phyloP scores from a whole-genome alignment of 2,113 vertebrate species.

The Hypocryptadius cinnamomeus region DNA sequence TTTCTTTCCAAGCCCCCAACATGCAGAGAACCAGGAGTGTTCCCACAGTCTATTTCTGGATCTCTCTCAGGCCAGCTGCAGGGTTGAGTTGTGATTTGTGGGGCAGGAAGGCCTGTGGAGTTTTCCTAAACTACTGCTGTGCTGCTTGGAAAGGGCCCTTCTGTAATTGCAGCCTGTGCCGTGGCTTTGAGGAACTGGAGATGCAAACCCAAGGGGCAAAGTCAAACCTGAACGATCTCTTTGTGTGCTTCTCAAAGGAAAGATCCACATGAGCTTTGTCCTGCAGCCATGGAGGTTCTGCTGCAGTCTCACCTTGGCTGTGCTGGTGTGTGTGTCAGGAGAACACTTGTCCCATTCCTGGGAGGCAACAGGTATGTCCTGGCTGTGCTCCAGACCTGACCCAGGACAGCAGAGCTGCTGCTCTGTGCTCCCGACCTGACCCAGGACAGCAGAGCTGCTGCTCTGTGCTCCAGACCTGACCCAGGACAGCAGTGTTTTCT shows the following conservation, averaged over 20 bases:
- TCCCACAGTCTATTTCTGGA: neutral
- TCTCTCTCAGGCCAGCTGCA: neutral
- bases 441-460: neutral
- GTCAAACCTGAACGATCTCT: neutral
- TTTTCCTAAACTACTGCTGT: neutral
- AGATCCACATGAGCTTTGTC: rapidly evolving
- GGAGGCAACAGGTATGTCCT: neutral
- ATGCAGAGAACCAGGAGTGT: neutral
- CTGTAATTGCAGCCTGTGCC: constrained; percentile 27
- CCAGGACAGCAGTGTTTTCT: neutral
- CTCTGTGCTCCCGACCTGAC: rapidly evolving
- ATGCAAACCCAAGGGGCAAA: neutral
- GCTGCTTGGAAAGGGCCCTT: neutral
- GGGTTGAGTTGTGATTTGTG: constrained; percentile 13
- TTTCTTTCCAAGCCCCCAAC: neutral
- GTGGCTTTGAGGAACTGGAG: neutral
- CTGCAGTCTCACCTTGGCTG: neutral
- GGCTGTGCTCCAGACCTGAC: neutral
- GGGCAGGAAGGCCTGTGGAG: constrained; percentile 1
- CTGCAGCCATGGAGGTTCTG: rapidly evolving
- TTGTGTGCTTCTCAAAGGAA: neutral
- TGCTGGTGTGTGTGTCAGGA: neutral
- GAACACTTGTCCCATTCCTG: neutral
- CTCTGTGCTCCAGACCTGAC: rapidly evolving
- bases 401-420: neutral